A percentile compares a stretch with the other conserved stretches of the same genome.
phyloP scores from a whole-genome alignment of 37 sponge, comb jelly and placozoan genomes.

The Spongia lamella region DNA sequence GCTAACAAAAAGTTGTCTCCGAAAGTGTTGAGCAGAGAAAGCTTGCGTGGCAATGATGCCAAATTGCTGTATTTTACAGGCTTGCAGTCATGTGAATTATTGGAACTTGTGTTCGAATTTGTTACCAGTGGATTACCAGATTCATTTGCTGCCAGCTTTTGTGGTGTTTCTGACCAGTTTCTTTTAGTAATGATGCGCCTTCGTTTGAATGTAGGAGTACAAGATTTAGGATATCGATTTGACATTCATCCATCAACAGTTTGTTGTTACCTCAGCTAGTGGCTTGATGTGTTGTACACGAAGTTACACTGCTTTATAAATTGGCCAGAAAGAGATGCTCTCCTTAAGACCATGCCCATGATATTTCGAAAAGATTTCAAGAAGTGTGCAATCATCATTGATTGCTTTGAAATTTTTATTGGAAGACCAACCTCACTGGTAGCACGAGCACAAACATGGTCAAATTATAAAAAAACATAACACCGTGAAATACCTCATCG shows the following conservation, averaged over 20 bases:
- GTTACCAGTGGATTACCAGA: too few relatives aligned
- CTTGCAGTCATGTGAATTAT: too few relatives aligned
- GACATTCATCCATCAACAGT: conserved; percentile 31
- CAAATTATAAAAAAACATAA: conserved; percentile 47
- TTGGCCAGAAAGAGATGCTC: conserved; percentile 36
- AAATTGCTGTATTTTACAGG: too few relatives aligned
- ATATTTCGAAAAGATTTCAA: conserved; percentile 8
- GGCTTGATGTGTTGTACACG: conserved; percentile 37
- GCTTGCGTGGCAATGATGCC: too few relatives aligned
- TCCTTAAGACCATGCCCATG: not conserved
- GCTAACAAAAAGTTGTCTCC: too few relatives aligned
- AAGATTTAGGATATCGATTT: conserved; percentile 54
- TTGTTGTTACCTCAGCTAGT: conserved; percentile 35
- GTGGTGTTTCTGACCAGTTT: too few relatives aligned
- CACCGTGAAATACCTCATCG: conserved; percentile 50
- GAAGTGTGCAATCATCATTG: conserved; percentile 30
- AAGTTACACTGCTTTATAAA: conserved; percentile 8
- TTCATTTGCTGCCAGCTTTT: too few relatives aligned
- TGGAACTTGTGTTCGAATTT: too few relatives aligned
- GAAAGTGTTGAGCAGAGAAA: too few relatives aligned
- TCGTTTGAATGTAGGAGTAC: not conserved
- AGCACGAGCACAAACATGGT: conserved; percentile 51
- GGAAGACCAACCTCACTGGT: conserved; percentile 23
- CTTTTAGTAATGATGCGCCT: too few relatives aligned
- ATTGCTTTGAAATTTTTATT: conserved; percentile 40